phyloP scores from a whole-genome alignment of 2,113 vertebrate species.

The Melospiza georgiana region DNA sequence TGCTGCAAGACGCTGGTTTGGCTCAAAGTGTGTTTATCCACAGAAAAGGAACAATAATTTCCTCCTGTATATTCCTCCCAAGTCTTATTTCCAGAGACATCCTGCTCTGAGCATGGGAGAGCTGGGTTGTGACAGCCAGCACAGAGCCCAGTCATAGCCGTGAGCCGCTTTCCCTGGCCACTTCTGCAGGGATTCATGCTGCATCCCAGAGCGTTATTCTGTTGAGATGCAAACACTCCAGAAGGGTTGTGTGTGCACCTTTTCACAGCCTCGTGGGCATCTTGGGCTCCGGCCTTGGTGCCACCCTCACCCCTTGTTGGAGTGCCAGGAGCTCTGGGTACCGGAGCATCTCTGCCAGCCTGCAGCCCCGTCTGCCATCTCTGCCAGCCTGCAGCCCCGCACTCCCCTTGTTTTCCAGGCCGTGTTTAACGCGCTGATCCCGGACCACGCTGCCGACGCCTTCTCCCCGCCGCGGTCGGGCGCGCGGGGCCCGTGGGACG shows the following conservation, averaged over 20 bases:
- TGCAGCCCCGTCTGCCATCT: background rate
- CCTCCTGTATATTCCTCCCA: background rate
- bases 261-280: fast-evolving
- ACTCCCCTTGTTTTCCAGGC: conserved; percentile 72
- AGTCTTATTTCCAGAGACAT: background rate
- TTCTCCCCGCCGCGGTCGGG: conserved; percentile 85
- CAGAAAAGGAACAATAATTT: background rate
- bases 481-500: conserved; percentile 69
- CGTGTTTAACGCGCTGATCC: conserved; percentile 86
- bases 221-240: background rate
- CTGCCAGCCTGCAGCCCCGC: too few species aligned
- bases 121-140: background rate
- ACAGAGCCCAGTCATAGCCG: background rate
- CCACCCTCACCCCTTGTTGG: too few species aligned
- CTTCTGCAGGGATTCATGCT: fast-evolving
- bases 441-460: conserved; percentile 91
- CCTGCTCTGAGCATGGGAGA: background rate
- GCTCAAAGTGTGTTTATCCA: background rate
- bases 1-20: background rate
- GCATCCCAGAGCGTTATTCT: background rate
- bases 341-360: too few species aligned
- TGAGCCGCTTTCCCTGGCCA: background rate
- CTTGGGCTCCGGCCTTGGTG: background rate
- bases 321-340: fast-evolving
- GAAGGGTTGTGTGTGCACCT: background rate